phyloP scores from a whole-genome alignment of 2,113 vertebrate genomes.

The Colinus virginianus region DNA sequence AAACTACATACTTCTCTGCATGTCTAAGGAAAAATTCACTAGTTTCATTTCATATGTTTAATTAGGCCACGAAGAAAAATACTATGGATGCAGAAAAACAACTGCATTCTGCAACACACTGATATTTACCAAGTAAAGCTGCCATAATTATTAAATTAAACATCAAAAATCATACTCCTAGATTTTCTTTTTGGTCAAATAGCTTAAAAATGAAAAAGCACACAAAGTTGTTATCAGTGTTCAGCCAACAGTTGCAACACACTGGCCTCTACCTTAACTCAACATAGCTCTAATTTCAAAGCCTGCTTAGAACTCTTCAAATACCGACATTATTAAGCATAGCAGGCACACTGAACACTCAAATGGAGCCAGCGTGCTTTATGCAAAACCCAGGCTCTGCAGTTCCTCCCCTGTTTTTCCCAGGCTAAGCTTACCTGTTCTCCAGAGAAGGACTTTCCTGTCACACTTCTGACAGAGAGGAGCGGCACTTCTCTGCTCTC shows the following conservation, averaged over 20 bases:
- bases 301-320: slow-evolving; percentile 38
- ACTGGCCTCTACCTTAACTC: slow-evolving; percentile 42
- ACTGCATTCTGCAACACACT: neutral
- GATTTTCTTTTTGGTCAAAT: neutral
- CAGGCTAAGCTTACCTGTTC: slow-evolving; percentile 18
- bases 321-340: slow-evolving; percentile 5
- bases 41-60: neutral
- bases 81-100: neutral
- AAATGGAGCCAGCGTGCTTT: neutral
- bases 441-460: slow-evolving; percentile 24
- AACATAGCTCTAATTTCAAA: slow-evolving; percentile 45
- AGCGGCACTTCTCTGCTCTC: neutral
- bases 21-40: neutral
- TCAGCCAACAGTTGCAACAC: slow-evolving; percentile 19
- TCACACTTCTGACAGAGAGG: neutral
- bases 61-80: neutral
- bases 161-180: neutral
- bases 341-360: neutral
- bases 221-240: neutral
- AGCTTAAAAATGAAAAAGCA: neutral
- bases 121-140: neutral
- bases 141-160: neutral
- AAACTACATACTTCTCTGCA: neutral
- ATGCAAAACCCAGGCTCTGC: neutral
- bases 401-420: slow-evolving; percentile 45